Base-by-base conservation (phyloP, 2,797 vertebrate species). In the Pyrrhura leucotis region DNA sequence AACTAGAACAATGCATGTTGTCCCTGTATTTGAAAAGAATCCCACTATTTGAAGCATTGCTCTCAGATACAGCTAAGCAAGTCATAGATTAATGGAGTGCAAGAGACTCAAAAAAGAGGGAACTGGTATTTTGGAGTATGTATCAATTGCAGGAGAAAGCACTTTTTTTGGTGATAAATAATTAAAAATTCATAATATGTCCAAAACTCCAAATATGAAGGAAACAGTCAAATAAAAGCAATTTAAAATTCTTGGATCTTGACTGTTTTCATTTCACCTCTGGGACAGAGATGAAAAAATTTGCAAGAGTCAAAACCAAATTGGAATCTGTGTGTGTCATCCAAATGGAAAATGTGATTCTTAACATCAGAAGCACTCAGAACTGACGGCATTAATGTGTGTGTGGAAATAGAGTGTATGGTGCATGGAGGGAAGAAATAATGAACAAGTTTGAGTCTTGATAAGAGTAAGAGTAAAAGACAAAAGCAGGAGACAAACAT, bases 91-190 rank as follows among this genome's bases (percentile, higher is more conserved):
- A 91, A 79, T 78, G 40, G 33, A 73, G 90, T 90, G n/a, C 7
- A 84, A 56, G 47, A 87, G 89, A 87, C 84, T 80, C 56, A n/a
- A 78, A 74, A 62, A 31, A 61, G 45, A 81, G 47, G 44, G 59
- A 76, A 78, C 42, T 16, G 1, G 1, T 72, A 68, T 78, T 95
- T 92, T 91, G 58, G 74, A 91, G 29, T 89, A 22, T 56, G 85
- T 80, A 47, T 44, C 91, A 81, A 85, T 93, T 93, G 44, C 87
- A 31, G 31, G 67, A 85, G 53, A 88, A 94, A 94, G 44, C 47
- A 39, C 29, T 85, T 16, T 23, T 86, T 47, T 80, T 17, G 50
- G 81, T 73, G 39, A 40, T 78, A 14, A 59, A 12, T 68, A 90
- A 82, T 91, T 61, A 37, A 85, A 96, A 93, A 74, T 77, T 33